Base-by-base conservation (phyloP, 2,797 vertebrate genomes). In the Sebastes variabilis region DNA sequence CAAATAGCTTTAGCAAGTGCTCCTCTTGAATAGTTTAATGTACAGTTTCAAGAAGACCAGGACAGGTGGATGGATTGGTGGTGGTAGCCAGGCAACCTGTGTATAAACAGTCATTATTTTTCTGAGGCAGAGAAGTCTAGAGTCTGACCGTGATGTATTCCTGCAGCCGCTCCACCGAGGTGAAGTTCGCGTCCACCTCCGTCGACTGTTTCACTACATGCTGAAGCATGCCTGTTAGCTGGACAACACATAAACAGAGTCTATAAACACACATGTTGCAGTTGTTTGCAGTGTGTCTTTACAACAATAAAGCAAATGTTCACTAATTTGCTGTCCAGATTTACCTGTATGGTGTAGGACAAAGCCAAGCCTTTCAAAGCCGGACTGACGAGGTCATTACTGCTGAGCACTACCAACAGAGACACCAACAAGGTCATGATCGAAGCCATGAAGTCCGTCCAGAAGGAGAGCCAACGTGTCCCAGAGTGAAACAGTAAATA, bases 331-430 rank as follows among this genome's bases (percentile, higher is more conserved):
- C 30, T 24, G 7, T 55, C 18, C 4, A 61, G 1, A 58, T 42
- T 71, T 93, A 97, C 96, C 96, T 97, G 96, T 73, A 95, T 96
- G 24, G 95, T 96, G 59, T 96, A 97, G 59, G 96, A 96, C 61
- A 97, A 55, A 0, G 94, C 95, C 82, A 97, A 87, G 77, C 96
- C 96, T 90, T 97, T 97, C 64, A 93, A 79, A n/a, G 96, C 52
- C 13, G 94, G 72, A 30, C 70, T 95, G 79, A 96, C 86, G 2
- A 87, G 7, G 0, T 83, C 76, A 5, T 86, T 93, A 64, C 92
- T 80, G 27, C 81, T 96, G 61, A 96, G 88, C 52, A 96, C 94
- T 29, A 96, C 95, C 54, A 97, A 92, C 49, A 97, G 84, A 52
- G 92, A 84, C 80, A 97, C 95, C 1, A 86, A 18, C 58, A 96